Percentiles rank a stretch among this genome's conserved stretches.
phyloP scores from a whole-genome alignment of 2,888 invertebrate genomes.

The Calliphora vomitoria region DNA sequence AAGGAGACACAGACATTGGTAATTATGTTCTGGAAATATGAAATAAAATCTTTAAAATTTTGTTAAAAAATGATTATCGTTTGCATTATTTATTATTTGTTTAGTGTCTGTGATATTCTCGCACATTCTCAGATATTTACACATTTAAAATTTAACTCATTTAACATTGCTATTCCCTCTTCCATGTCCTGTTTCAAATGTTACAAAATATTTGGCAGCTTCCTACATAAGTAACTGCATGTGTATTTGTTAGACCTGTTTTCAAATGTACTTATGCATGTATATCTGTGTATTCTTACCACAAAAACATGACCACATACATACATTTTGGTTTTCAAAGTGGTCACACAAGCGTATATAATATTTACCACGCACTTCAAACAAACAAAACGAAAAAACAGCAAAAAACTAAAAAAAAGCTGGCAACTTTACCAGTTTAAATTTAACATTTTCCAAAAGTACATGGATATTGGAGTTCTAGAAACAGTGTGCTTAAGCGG shows the following conservation, averaged over 20 bases:
- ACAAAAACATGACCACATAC: slow-evolving; percentile 70
- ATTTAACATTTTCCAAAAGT: slow-evolving; percentile 24
- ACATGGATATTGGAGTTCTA: neutral
- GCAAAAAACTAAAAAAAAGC: neutral
- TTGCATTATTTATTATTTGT: too few species aligned
- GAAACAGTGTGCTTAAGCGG: slow-evolving; percentile 6
- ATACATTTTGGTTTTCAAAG: slow-evolving; percentile 73
- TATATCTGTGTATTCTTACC: slow-evolving; percentile 22
- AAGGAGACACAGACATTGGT: too few species aligned
- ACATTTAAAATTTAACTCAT: too few species aligned
- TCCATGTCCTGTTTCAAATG: neutral
- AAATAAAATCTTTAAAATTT: too few species aligned
- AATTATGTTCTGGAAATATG: too few species aligned
- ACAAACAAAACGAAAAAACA: neutral
- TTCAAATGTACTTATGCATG: slow-evolving; percentile 14
- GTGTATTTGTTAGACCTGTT: slow-evolving; percentile 18
- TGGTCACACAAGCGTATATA: slow-evolving; percentile 69
- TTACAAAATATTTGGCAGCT: neutral
- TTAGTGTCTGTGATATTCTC: too few species aligned
- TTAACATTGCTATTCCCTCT: neutral
- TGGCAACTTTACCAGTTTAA: slow-evolving; percentile 7
- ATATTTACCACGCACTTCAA: slow-evolving; percentile 69
- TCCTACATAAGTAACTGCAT: too few species aligned
- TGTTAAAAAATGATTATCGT: too few species aligned
- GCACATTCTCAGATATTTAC: too few species aligned